Conservation (phyloP, 1,140 invertebrate genomes). For the Zaprionus ghesquierei region DNA sequence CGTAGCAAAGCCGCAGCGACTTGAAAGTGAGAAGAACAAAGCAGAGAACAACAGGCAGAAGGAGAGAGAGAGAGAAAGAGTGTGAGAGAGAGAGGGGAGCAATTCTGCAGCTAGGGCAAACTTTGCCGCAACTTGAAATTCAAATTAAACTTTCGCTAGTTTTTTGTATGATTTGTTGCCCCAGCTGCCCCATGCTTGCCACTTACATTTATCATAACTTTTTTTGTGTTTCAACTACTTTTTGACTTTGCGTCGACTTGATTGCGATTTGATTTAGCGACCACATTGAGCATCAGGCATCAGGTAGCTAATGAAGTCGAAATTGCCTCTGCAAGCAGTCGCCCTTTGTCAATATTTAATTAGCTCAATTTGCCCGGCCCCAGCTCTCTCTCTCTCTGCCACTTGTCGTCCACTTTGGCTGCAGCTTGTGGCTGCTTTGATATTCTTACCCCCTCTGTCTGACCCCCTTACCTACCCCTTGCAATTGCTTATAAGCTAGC, state of each 20-base stretch:
- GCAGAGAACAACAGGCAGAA: not conserved
- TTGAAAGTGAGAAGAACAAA: slow-evolving; percentile 26
- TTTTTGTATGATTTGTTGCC: slow-evolving; percentile 65
- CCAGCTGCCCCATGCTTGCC: slow-evolving; percentile 3
- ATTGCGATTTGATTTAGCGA: slow-evolving; percentile 10
- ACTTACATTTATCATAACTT: slow-evolving; percentile 64
- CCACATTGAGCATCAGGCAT: slow-evolving; percentile 1
- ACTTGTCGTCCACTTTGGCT: not conserved
- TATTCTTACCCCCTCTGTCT: not conserved
- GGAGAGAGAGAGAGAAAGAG: not conserved
- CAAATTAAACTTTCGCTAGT: slow-evolving; percentile 75
- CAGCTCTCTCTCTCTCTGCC: not conserved
- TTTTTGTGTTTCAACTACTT: slow-evolving; percentile 23
- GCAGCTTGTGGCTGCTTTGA: slow-evolving; percentile 12
- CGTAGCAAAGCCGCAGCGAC: slow-evolving; percentile 20
- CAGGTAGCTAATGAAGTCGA: slow-evolving; percentile 53
- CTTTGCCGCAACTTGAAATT: slow-evolving; percentile 70
- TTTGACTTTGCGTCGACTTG: slow-evolving; percentile 2
- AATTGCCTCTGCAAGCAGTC: slow-evolving; percentile 18
- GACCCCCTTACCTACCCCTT: too few species aligned
- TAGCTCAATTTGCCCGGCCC: slow-evolving; percentile 56
- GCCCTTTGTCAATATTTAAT: slow-evolving; percentile 73
- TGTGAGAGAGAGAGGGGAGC: not conserved
- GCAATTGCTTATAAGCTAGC: too few species aligned
- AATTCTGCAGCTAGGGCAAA: slow-evolving; percentile 33